Conservation (phyloP, 2,113 vertebrate species). For the Odocoileus virginianus region DNA sequence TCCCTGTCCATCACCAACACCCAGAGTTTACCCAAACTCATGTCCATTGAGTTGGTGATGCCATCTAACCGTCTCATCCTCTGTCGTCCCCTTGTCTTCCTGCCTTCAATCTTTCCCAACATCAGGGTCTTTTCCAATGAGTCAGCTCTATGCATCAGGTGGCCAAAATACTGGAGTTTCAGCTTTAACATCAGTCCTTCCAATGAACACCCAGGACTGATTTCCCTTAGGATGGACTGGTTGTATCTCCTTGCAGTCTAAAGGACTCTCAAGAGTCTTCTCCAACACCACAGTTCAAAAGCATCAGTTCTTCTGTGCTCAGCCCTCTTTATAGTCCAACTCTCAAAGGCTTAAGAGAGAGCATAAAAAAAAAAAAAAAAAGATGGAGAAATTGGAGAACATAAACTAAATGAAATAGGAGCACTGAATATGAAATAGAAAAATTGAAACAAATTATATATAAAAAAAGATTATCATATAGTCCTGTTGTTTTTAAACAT, state of each 20-base stretch:
- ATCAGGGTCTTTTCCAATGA: neutral
- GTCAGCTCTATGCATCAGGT: neutral
- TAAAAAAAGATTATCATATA: neutral
- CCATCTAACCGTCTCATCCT: neutral
- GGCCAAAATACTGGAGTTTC: neutral
- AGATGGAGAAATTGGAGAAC: neutral
- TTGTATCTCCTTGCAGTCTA: neutral
- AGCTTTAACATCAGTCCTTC: neutral
- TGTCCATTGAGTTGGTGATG: neutral
- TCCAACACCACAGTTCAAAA: neutral
- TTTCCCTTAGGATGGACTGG: neutral
- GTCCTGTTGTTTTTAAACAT: neutral
- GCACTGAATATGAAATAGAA: neutral
- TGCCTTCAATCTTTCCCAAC: neutral
- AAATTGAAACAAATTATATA: neutral
- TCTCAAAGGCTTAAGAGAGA: neutral
- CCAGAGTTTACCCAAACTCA: neutral
- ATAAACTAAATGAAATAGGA: neutral
- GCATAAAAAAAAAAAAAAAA: neutral
- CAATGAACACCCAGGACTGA: too few species aligned
- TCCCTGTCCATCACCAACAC: neutral
- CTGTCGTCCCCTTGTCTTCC: neutral
- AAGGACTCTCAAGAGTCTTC: neutral
- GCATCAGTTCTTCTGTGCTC: accelerated
- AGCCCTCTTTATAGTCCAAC: neutral